A percentile compares a stretch with the other conserved stretches of the same genome.
Evolutionary conservation across 2,888 invertebrate species (phyloP).

Genomic region (Nymphalis c-album): DNA sequence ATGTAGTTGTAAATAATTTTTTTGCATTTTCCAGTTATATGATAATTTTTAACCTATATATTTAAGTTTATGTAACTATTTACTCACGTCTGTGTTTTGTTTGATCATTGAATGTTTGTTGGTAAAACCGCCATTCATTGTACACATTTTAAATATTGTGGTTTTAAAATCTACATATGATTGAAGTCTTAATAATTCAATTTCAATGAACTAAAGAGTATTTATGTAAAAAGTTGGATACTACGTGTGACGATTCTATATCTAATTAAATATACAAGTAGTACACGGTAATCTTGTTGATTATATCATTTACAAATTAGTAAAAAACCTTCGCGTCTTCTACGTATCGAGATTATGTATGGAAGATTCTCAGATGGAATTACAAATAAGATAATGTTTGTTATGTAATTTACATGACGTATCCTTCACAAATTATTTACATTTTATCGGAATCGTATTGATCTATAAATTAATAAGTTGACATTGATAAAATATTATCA

Average conservation of each 20-base stretch:
- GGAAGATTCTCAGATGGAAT: no score
- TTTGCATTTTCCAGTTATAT: background rate
- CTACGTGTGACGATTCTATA: conserved; percentile 12
- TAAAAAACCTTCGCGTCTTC: conserved; percentile 5
- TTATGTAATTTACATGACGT: no score
- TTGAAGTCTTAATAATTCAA: no score
- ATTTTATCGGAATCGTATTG: no score
- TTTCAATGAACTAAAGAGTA: no score
- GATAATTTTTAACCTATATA: conserved; percentile 24
- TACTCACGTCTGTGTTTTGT: conserved; percentile 13
- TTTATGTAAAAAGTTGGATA: background rate
- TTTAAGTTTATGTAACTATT: conserved; percentile 16
- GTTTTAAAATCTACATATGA: no score
- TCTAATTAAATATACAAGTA: conserved; percentile 14
- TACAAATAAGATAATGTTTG: no score
- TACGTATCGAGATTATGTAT: background rate
- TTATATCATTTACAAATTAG: conserved; percentile 3
- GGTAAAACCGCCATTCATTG: background rate
- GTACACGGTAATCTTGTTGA: conserved; percentile 26
- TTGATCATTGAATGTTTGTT: conserved; percentile 9
- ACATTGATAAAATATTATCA: no score
- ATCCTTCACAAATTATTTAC: no score
- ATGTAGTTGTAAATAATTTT: no score
- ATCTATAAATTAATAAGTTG: no score
- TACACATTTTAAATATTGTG: no score